These are phyloP conservation scores for Catharus bicknelli DNA, from an alignment of 2,113 vertebrate genomes.

Conservation along the genomic window DNA sequence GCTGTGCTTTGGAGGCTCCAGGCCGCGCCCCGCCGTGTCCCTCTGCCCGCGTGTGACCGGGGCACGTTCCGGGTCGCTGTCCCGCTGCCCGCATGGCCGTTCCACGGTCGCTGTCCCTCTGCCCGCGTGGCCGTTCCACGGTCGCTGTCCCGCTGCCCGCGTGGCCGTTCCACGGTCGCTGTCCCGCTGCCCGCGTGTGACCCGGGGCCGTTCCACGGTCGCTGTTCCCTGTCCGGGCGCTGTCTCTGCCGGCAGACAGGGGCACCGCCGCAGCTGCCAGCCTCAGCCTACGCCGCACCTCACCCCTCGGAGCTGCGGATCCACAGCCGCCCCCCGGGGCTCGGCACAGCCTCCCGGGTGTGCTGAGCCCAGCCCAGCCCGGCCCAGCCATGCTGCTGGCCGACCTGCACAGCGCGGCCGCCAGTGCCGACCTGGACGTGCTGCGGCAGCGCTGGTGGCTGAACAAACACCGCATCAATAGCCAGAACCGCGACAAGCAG, in stretches of 20 bases:
- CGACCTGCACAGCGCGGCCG: background rate
- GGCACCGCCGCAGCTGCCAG: background rate
- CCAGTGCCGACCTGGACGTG: background rate
- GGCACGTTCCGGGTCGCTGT: no score
- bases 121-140: no score
- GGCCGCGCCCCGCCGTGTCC: background rate
- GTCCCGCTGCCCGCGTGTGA: background rate
- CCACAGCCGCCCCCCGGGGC: background rate
- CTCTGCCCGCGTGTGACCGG: no score
- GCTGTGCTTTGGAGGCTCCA: accelerated
- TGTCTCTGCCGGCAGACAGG: no score
- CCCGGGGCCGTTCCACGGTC: no score
- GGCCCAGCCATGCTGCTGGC: background rate
- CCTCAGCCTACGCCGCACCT: no score
- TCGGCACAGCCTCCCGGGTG: background rate
- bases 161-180: background rate
- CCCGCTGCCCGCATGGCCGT: no score
- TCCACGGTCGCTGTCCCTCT: no score
- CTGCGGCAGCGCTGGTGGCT: background rate
- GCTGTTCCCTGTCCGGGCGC: background rate
- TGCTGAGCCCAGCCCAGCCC: background rate
- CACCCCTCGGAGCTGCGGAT: background rate
- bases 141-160: no score
- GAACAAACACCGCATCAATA: background rate
- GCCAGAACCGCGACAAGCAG: background rate